These are phyloP conservation scores for Platycheirus albimanus DNA, from an alignment of 2,888 invertebrate species.

Conservation along the genomic window DNA sequence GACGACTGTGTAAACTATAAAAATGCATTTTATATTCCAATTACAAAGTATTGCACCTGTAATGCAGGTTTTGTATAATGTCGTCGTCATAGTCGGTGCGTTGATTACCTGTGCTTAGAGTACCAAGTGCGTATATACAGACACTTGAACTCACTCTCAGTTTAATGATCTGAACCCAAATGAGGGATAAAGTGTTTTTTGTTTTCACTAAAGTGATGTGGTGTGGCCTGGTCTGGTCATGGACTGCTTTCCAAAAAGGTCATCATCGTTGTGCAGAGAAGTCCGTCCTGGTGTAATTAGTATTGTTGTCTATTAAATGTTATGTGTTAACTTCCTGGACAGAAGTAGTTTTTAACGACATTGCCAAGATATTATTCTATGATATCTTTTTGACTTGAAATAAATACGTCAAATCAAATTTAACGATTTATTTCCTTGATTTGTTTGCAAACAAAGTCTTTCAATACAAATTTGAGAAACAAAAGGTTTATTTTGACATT, in stretches of 20 bases:
- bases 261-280: slow-evolving; percentile 47
- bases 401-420: too few species aligned
- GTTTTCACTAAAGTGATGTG: slow-evolving; percentile 27
- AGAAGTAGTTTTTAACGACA: not conserved
- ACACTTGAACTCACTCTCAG: slow-evolving; percentile 61
- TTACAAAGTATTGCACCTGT: slow-evolving; percentile 34
- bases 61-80: not conserved
- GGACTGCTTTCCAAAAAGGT: slow-evolving; percentile 64
- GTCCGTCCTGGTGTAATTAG: slow-evolving; percentile 56
- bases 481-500: too few species aligned
- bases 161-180: slow-evolving; percentile 68
- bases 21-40: slow-evolving; percentile 29
- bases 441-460: too few species aligned
- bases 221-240: slow-evolving; percentile 46
- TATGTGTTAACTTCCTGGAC: slow-evolving; percentile 8
- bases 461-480: too few species aligned
- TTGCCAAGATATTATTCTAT: not conserved
- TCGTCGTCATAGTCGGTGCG: not conserved
- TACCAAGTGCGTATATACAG: slow-evolving; percentile 12
- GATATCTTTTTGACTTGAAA: too few species aligned
- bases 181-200: slow-evolving; percentile 51
- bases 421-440: too few species aligned
- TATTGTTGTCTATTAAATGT: slow-evolving; percentile 44
- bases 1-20: slow-evolving; percentile 22
- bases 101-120: slow-evolving; percentile 13